These are phyloP conservation scores for Pegoplata infirma DNA, from an alignment of 2,888 invertebrate species.

Conservation along the genomic window DNA sequence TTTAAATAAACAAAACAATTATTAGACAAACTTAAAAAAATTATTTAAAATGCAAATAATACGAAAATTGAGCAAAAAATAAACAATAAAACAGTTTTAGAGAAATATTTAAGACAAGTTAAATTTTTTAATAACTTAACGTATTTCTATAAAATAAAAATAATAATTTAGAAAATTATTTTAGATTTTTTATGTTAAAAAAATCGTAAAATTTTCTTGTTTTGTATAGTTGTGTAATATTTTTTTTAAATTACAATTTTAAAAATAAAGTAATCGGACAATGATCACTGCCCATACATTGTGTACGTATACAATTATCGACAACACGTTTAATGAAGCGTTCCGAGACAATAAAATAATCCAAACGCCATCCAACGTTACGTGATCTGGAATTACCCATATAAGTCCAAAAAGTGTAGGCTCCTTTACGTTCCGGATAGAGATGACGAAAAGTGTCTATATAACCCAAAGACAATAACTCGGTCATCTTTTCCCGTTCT, in stretches of 20 bases:
- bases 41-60: background rate
- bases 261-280: conserved; percentile 92
- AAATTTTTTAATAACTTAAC: conserved; percentile 2
- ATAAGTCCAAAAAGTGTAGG: conserved; percentile 98
- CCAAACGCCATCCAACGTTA: conserved; percentile 98
- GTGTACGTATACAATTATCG: conserved; percentile 89
- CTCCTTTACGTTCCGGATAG: conserved; percentile 89
- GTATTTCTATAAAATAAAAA: conserved; percentile 21
- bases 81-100: conserved; percentile 5
- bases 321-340: conserved; percentile 87
- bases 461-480: conserved; percentile 88
- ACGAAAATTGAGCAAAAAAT: conserved; percentile 11
- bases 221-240: background rate
- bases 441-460: conserved; percentile 92
- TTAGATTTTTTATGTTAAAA: conserved; percentile 28
- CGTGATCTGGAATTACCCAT: conserved; percentile 91
- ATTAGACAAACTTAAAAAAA: conserved; percentile 16
- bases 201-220: background rate
- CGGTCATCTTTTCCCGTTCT: conserved; percentile 94
- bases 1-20: background rate
- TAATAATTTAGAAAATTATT: conserved; percentile 9
- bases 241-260: conserved; percentile 76
- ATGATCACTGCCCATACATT: conserved; percentile 96
- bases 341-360: conserved; percentile 95
- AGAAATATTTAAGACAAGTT: conserved; percentile 8